Base-by-base conservation (phyloP, 1,140 invertebrate genomes). In the Idris sp. region DNA sequence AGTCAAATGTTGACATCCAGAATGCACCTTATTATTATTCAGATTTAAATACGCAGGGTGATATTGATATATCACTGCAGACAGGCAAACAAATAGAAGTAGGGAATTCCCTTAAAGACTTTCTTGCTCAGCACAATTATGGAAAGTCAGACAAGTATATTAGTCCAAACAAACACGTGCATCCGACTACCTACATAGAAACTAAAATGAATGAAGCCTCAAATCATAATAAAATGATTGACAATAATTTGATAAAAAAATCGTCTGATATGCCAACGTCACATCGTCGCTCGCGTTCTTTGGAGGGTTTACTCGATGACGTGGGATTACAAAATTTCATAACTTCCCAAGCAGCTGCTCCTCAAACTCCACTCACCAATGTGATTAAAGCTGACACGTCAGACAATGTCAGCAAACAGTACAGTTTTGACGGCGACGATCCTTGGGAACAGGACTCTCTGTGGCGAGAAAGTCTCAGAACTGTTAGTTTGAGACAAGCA, bases 21-120 rank as follows among this genome's bases (percentile, higher is more conserved):
- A 85, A 86, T 9, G 94, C 93, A 9, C 94, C 94, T 0, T 95
- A 96, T 80, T 96, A 96, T 79, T 96, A 96, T 84, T 95, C 94
- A 0, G 95, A 96, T 83, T 85, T 95, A n/a, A 86, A 78, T 41
- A 74, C 77, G 0, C 51, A 51, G 1, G 25, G 25, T 19, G 14
- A 51, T 14, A 7, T 61, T n/a, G n/a, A n/a, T n/a, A n/a, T n/a
- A n/a, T n/a, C n/a, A n/a, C n/a, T n/a, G n/a, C n/a, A n/a, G n/a
- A n/a, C n/a, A n/a, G n/a, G n/a, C n/a, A n/a, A n/a, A n/a, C n/a
- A n/a, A n/a, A n/a, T n/a, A n/a, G n/a, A n/a, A n/a, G 19, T 2
- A 22, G 19, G 19, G 19, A 19, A 18, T n/a, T n/a, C n/a, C n/a
- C 13, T 7, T 0, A 14, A 4, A 40, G 5, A 25, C 0, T 26